Base-by-base conservation (phyloP, 2,797 vertebrate genomes). In the Cirrhinus mrigala region DNA sequence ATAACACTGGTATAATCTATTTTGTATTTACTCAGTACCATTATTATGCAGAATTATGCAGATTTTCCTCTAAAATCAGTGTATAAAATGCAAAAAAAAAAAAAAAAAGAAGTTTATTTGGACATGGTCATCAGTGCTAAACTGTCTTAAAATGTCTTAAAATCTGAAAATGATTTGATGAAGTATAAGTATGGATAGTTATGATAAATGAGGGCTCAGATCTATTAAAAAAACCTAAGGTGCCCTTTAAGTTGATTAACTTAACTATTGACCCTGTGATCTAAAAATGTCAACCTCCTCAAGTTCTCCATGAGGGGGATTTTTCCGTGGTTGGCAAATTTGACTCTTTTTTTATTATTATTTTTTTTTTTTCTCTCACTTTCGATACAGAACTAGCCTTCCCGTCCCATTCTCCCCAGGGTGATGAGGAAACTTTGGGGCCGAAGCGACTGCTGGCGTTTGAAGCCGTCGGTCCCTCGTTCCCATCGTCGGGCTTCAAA, bases 161-260 rank as follows among this genome's bases (percentile, higher is more conserved):
- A 71, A 24, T 44, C 22, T 29, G 4, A 11, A 27, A 58, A 29
- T 11, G 6, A 37, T 40, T 50, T 27, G 22, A 79, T 70, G 8
- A 78, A 52, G 70, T 64, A 44, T 73, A 74, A 75, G 27, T 6
- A 37, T 37, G 46, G 58, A 18, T 54, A 62, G n/a, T 79, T 73
- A 54, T 79, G 75, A 48, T 83, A 62, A 73, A 54, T 5, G 66
- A 48, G n/a, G 11, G 44, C 64, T 37, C 81, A 81, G 24, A 68
- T 78, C 66, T 88, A 64, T 18, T 48, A 62, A 81, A 78, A 78
- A 54, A 84, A 81, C 77, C 75, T 77, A 50, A 82, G 40, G 76
- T 78, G 71, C 75, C 84, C 85, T 85, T 83, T 86, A 60, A 85
- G 71, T 87, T 89, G 84, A 87, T 88, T 84, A 88, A 78, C 77